These are phyloP conservation scores for Yponomeuta malinellus DNA, from an alignment of 2,888 invertebrate species.

Conservation along the genomic window DNA sequence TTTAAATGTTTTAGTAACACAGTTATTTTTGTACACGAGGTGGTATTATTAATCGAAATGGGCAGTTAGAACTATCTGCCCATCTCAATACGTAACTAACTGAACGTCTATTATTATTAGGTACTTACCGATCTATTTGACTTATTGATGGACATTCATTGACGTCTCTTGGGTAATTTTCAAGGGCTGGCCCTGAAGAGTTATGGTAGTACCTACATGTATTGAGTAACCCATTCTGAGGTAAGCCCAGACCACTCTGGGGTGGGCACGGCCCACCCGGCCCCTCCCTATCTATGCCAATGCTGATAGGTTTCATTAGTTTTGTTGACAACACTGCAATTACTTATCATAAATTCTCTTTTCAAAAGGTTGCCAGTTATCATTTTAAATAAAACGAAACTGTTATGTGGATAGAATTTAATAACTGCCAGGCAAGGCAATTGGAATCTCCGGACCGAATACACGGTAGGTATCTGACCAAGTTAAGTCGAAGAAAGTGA, in stretches of 20 bases:
- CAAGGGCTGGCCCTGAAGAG: no score
- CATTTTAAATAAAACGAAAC: constrained; percentile 26
- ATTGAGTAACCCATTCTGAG: no score
- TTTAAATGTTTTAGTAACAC: constrained; percentile 8
- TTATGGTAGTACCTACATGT: not conserved
- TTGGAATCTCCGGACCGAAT: no score
- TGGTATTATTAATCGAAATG: not conserved
- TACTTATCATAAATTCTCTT: constrained; percentile 42
- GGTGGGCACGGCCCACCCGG: no score
- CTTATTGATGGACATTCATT: no score
- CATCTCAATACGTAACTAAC: not conserved
- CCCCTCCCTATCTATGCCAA: no score
- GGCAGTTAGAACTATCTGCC: not conserved
- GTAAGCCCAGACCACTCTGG: no score
- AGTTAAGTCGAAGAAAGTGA: no score
- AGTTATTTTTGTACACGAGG: not conserved
- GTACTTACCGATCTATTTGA: no score
- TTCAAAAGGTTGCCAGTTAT: constrained; percentile 22
- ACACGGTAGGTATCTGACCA: no score
- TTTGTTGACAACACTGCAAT: constrained; percentile 24
- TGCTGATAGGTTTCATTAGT: not conserved
- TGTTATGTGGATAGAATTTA: not conserved
- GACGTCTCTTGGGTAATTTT: no score
- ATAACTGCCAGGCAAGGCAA: no score
- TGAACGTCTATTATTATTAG: not conserved